These are phyloP conservation scores for Rhynchophorus ferrugineus DNA, from an alignment of 1,140 invertebrate genomes.

Conservation along the genomic window DNA sequence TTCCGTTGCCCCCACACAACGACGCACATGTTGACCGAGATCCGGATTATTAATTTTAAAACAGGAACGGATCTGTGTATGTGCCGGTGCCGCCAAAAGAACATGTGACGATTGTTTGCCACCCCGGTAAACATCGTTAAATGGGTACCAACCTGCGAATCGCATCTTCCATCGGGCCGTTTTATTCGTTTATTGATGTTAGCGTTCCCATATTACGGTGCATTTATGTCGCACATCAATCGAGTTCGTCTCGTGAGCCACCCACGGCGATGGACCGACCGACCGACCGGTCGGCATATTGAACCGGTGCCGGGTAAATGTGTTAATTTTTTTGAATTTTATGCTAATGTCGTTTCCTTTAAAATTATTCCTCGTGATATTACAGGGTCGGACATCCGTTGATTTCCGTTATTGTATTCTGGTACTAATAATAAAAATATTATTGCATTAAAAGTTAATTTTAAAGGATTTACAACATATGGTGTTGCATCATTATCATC, in stretches of 20 bases:
- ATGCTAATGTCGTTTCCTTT: background rate
- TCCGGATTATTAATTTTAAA: constrained; percentile 23
- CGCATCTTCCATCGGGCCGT: constrained; percentile 18
- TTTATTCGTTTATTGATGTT: constrained; percentile 25
- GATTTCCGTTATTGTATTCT: too few species aligned
- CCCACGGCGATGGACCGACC: constrained; percentile 4
- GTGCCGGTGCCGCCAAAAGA: constrained; percentile 18
- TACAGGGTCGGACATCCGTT: too few species aligned
- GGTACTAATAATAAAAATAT: too few species aligned
- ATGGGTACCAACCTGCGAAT: constrained; percentile 23
- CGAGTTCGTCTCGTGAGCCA: too few species aligned
- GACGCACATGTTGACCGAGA: constrained; percentile 20
- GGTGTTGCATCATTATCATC: too few species aligned
- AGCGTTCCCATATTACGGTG: background rate
- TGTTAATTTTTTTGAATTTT: background rate
- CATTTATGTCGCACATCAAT: background rate
- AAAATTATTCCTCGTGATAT: too few species aligned
- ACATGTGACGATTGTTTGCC: constrained; percentile 25
- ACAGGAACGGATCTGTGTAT: constrained; percentile 22
- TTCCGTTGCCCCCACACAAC: constrained; percentile 18
- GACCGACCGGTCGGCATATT: background rate
- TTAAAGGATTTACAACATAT: too few species aligned
- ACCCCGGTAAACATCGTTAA: constrained; percentile 20
- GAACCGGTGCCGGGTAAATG: too few species aligned
- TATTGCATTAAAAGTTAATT: too few species aligned